Percentiles rank a stretch among this genome's conserved stretches.
Evolutionary conservation across 2,888 invertebrate species (phyloP).

Genomic region (Hydrotaea cyrtoneurina): DNA sequence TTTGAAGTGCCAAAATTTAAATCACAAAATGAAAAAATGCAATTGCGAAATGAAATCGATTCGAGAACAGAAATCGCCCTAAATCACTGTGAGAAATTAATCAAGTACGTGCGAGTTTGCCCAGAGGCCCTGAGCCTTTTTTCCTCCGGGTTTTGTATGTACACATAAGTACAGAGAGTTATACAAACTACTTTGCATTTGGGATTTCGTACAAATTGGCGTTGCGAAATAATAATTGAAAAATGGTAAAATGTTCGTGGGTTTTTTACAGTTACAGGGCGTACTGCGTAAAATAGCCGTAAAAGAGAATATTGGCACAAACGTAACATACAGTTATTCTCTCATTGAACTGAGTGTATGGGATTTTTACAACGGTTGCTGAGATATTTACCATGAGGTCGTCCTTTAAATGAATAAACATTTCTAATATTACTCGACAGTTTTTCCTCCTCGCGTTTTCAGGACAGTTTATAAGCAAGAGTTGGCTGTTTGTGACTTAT

Average conservation of each 20-base stretch:
- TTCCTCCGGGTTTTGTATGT: background rate
- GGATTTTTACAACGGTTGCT: too few relatives aligned
- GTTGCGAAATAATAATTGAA: background rate
- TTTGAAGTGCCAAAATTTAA: slow-evolving; percentile 43
- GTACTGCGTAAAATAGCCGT: too few relatives aligned
- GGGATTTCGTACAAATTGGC: background rate
- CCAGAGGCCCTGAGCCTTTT: slow-evolving; percentile 11
- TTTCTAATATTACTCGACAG: too few relatives aligned
- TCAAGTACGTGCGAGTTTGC: slow-evolving; percentile 58
- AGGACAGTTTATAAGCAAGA: too few relatives aligned
- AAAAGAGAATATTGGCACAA: too few relatives aligned
- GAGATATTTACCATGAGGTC: too few relatives aligned
- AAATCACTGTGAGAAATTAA: slow-evolving; percentile 64
- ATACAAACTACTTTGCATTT: background rate
- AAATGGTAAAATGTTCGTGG: background rate
- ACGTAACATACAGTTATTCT: too few relatives aligned
- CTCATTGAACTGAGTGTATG: too few relatives aligned
- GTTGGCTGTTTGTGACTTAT: too few relatives aligned
- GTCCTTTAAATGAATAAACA: too few relatives aligned
- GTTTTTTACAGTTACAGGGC: too few relatives aligned
- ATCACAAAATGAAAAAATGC: slow-evolving; percentile 5
- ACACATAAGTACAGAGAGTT: slow-evolving; percentile 11
- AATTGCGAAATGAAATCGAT: background rate
- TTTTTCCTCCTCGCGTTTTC: too few relatives aligned
- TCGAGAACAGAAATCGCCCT: slow-evolving; percentile 46